Evolutionary conservation across 2,888 invertebrate genomes (phyloP).

Genomic region (Drosophila subquinaria): DNA sequence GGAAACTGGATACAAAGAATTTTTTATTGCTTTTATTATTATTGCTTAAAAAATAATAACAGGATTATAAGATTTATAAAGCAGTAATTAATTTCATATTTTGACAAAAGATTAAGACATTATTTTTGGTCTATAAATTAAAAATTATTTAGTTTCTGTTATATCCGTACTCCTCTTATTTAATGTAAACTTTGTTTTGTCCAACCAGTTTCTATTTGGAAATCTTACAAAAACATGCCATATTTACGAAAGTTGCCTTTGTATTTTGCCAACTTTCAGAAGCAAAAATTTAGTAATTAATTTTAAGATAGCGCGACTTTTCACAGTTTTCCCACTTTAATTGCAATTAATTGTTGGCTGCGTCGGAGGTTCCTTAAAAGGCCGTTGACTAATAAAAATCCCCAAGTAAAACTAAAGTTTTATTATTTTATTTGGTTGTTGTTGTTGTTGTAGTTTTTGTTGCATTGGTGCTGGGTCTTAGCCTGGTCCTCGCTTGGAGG

Average conservation of each 20-base stretch:
- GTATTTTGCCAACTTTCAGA: neutral
- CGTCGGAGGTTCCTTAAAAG: constrained; percentile 65
- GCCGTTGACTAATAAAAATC: constrained; percentile 66
- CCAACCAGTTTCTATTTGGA: neutral
- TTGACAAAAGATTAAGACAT: no score
- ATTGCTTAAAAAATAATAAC: neutral
- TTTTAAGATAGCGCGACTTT: constrained; percentile 43
- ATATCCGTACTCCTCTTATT: neutral
- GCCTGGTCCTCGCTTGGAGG: constrained; percentile 14
- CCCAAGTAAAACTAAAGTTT: constrained; percentile 50
- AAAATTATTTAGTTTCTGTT: neutral
- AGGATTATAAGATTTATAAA: no score
- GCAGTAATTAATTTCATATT: no score
- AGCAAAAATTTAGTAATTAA: constrained; percentile 41
- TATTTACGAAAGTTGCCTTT: constrained; percentile 7
- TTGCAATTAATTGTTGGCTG: constrained; percentile 68
- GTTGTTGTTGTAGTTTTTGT: constrained; percentile 16
- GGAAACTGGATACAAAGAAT: no score
- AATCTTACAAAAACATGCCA: neutral
- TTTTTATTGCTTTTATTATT: no score
- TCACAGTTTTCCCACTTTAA: constrained; percentile 60
- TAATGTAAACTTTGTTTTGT: neutral
- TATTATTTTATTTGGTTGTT: constrained; percentile 28
- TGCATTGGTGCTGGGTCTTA: neutral
- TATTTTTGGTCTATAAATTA: neutral